These are phyloP conservation scores for Desmodus rotundus DNA, from an alignment of 2,113 vertebrate species.

Conservation along the genomic window DNA sequence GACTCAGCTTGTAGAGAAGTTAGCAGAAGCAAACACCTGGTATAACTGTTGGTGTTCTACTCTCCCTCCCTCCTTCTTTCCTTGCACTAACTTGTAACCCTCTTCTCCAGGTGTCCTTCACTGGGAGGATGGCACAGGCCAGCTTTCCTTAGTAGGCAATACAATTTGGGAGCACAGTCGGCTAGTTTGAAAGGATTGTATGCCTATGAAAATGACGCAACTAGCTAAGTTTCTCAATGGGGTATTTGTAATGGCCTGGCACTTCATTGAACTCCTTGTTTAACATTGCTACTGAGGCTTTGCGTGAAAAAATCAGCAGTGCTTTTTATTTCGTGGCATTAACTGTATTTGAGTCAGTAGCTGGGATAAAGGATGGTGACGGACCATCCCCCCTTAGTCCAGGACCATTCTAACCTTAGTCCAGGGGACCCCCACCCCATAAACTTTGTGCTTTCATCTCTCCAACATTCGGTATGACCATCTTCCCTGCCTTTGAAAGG, in stretches of 20 bases:
- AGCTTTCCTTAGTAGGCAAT: constrained; percentile 62
- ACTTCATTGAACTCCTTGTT: constrained; percentile 72
- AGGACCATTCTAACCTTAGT: no score
- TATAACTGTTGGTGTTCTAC: not conserved
- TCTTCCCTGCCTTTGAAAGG: constrained; percentile 36
- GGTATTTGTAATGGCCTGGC: constrained; percentile 69
- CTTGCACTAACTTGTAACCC: not conserved
- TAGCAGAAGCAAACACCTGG: not conserved
- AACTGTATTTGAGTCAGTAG: constrained; percentile 74
- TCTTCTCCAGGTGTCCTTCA: constrained; percentile 71
- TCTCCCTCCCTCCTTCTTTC: not conserved
- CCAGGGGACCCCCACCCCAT: not conserved
- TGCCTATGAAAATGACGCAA: constrained; percentile 72
- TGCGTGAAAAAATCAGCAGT: constrained; percentile 62
- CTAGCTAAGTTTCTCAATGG: constrained; percentile 71
- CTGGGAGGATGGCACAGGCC: constrained; percentile 49
- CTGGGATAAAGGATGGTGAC: constrained; percentile 63
- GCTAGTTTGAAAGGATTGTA: constrained; percentile 64
- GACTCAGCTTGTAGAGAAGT: not conserved
- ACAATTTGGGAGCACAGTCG: constrained; percentile 44
- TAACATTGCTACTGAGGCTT: constrained; percentile 72
- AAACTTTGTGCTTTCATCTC: constrained; percentile 59
- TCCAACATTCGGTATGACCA: constrained; percentile 10
- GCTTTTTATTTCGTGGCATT: constrained; percentile 74
- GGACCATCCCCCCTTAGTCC: no score